Evolutionary conservation across 2,888 invertebrate genomes (phyloP), one percentile per base, ranked within the genome.

Genomic region (Rhingia rostrata): DNA sequence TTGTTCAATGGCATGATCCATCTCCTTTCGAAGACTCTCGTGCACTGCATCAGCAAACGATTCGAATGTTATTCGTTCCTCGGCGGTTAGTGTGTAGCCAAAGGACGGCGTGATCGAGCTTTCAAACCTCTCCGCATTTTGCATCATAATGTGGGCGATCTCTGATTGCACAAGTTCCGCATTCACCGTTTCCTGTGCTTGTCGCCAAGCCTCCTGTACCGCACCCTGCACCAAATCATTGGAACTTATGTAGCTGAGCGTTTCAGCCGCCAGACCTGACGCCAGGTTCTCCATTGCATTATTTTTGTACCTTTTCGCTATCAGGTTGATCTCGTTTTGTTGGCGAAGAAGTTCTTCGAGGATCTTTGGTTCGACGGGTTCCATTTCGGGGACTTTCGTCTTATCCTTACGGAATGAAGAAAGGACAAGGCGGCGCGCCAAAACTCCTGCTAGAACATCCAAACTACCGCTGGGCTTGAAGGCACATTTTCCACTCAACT

Each of bases 91-190:
- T 82, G 94, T 94, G 88, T 94, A 94, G 69, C 94, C 93, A 60
- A 92, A 92, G 10, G 92, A 90, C 9, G 92, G 91, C 51, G 93
- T 93, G n/a, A 94, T 92, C 47, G 93, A 93, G 41, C 92, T 92
- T 88, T 95, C 95, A 89, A 95, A 95, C 4, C 94, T 92, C 88
- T 94, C 94, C 4, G 95, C 95, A 73, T 95, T 95, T 47, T 95
- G 93, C 88, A 93, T 92, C 89, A 96, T 93, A 5, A 96, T 95
- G 78, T 95, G 95, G 14, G 95, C 94, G 81, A 96, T 95, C 91
- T 96, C 96, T 0, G 95, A 94, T 88, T 95, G 95, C 35, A 96
- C 95, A 35, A 96, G 92, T 90, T 95, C 95, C 2, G 94, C 93
- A 87, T 95, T 95, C 0, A 96, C 94, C 1, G 94, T 94, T 88